These are phyloP conservation scores for Drosophila picticornis DNA, from an alignment of 2,888 invertebrate species.

Conservation along the genomic window DNA sequence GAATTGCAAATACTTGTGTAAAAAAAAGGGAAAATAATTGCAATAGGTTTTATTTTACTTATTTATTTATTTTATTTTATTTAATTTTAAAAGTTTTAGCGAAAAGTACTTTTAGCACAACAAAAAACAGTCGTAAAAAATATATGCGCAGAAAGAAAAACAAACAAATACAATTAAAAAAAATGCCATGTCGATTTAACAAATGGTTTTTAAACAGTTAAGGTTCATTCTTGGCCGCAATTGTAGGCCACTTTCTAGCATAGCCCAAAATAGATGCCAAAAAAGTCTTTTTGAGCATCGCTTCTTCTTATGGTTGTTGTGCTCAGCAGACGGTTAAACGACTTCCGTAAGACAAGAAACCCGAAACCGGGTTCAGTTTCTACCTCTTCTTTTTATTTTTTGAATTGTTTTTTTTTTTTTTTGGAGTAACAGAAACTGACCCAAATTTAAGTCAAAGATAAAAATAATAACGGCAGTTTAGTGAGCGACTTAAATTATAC, in stretches of 20 bases:
- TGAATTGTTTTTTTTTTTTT: neutral
- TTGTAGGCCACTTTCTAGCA: constrained; percentile 70
- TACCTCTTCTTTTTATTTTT: neutral
- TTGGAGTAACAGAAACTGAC: constrained; percentile 12
- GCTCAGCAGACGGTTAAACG: constrained; percentile 73
- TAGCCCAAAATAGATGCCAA: constrained; percentile 60
- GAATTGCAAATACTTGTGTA: constrained; percentile 15
- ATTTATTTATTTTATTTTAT: neutral
- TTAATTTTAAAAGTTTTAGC: constrained; percentile 40
- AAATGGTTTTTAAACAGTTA: constrained; percentile 42
- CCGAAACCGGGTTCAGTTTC: constrained; percentile 34
- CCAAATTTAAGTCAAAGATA: constrained; percentile 10
- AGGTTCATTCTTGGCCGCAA: constrained; percentile 45
- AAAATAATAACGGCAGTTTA: neutral
- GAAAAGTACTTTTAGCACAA: constrained; percentile 36
- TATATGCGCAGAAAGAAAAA: constrained; percentile 15
- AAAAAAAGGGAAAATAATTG: constrained; percentile 15
- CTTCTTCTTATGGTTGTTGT: constrained; percentile 36
- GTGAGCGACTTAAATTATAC: neutral
- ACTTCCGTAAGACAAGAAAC: constrained; percentile 59
- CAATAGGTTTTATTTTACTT: constrained; percentile 1
- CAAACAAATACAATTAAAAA: neutral
- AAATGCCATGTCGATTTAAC: constrained; percentile 39
- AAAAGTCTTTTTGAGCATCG: constrained; percentile 47
- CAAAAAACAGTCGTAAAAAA: constrained; percentile 24